A percentile compares a stretch with the other conserved stretches of the same genome.
Evolutionary conservation across 2,797 vertebrate species (phyloP).

Genomic region (Helarctos malayanus): DNA sequence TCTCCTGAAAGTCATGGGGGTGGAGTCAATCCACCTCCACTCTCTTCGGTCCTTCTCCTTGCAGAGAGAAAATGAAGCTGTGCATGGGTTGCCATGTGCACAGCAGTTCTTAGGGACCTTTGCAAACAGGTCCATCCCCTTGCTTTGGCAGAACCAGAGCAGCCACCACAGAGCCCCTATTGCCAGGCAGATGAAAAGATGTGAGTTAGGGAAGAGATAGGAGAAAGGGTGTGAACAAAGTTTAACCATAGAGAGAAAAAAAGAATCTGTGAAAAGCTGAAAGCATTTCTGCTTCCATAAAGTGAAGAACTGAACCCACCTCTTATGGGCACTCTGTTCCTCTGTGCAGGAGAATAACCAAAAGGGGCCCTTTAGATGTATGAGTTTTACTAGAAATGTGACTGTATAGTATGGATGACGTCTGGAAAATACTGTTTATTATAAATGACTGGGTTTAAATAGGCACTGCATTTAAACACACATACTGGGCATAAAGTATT

Average conservation of each 20-base stretch:
- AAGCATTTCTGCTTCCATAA: not conserved
- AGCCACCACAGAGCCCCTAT: accelerated
- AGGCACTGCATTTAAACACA: not conserved
- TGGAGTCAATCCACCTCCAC: not conserved
- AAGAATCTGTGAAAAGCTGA: not conserved
- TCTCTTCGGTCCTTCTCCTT: not conserved
- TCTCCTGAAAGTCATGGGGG: not conserved
- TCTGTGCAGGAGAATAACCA: not conserved
- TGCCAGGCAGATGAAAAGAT: not conserved
- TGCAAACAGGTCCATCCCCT: not conserved
- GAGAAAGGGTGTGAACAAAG: not conserved
- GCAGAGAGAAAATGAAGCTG: not conserved
- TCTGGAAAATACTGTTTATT: not conserved
- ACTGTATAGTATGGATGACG: not conserved
- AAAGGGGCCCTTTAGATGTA: not conserved
- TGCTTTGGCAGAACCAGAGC: not conserved
- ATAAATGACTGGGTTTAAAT: not conserved
- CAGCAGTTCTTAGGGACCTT: not conserved
- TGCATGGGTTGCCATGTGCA: too few relatives aligned
- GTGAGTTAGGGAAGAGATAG: not conserved
- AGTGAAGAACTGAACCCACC: not conserved
- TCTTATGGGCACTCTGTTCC: not conserved
- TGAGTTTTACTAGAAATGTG: not conserved
- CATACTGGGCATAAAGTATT: not conserved
- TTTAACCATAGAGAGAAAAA: not conserved